Percentiles rank a stretch among this genome's conserved stretches.
These are phyloP conservation scores for Anniella stebbinsi DNA, from an alignment of 2,797 vertebrate species.

Conservation along the genomic window DNA sequence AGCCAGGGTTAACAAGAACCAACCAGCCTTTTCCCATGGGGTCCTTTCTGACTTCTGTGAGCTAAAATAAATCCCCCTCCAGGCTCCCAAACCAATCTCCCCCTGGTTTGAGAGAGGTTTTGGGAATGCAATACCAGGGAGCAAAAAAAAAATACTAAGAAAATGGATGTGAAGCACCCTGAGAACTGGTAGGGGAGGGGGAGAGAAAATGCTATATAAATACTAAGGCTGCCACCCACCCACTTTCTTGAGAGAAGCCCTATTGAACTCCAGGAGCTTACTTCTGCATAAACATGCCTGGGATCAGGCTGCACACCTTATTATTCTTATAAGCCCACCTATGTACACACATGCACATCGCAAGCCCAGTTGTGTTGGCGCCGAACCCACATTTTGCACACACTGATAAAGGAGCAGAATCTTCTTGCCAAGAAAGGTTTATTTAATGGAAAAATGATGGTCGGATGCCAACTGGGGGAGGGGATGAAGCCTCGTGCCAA, in stretches of 20 bases:
- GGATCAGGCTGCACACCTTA: neutral
- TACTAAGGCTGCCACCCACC: neutral
- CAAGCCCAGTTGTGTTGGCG: neutral
- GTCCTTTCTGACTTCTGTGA: neutral
- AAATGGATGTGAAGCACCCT: neutral
- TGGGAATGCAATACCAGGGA: neutral
- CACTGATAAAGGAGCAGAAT: neutral
- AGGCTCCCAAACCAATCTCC: too few relatives aligned
- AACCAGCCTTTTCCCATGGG: neutral
- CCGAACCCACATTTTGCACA: slow-evolving; percentile 3
- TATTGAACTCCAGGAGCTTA: neutral
- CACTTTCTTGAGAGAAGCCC: neutral
- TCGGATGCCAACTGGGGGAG: neutral
- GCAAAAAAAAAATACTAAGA: neutral
- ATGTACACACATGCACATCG: neutral
- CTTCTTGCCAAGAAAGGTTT: neutral
- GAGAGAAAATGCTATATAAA: neutral
- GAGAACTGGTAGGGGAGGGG: too few relatives aligned
- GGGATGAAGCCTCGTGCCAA: neutral
- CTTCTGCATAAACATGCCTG: neutral
- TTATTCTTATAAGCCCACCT: neutral
- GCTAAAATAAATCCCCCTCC: neutral
- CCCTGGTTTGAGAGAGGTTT: neutral
- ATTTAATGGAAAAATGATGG: neutral
- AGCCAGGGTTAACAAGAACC: neutral